Percentiles rank a stretch among this genome's conserved stretches.
phyloP scores from a whole-genome alignment of 2,797 vertebrate species.

The Tadarida brasiliensis region DNA sequence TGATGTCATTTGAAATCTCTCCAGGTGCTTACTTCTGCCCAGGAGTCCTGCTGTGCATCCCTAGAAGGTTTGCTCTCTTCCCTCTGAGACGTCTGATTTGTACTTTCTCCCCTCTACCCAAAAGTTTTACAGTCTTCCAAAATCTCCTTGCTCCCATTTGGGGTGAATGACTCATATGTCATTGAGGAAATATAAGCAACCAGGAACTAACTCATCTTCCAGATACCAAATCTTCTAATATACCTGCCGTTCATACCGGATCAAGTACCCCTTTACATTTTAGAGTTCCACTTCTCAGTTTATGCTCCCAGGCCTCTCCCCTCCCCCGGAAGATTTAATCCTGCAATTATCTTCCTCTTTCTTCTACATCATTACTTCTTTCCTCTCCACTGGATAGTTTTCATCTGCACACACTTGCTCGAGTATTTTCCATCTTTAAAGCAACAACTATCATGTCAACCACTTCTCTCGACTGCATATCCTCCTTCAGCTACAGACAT shows the following conservation, averaged over 20 bases:
- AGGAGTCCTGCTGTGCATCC: neutral
- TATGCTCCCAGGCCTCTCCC: neutral
- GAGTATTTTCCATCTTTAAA: slow-evolving; percentile 3
- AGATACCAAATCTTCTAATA: neutral
- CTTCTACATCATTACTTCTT: neutral
- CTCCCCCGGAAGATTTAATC: neutral
- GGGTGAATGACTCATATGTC: slow-evolving; percentile 22
- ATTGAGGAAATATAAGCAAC: slow-evolving; percentile 44
- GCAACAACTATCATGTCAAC: neutral
- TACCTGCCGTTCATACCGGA: neutral
- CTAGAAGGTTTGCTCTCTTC: neutral
- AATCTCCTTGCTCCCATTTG: neutral
- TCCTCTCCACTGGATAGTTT: neutral
- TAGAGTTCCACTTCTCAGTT: slow-evolving; percentile 32
- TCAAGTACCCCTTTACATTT: slow-evolving; percentile 4
- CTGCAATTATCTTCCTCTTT: slow-evolving; percentile 44
- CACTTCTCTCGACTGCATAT: neutral
- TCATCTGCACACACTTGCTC: neutral
- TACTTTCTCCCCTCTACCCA: neutral
- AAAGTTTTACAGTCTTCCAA: neutral
- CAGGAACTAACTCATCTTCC: slow-evolving; percentile 20
- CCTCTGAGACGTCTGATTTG: neutral
- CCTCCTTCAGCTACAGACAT: neutral
- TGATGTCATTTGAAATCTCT: neutral
- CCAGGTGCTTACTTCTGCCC: neutral